These are phyloP conservation scores for Zaprionus ghesquierei DNA, from an alignment of 1,140 invertebrate species.

Conservation along the genomic window DNA sequence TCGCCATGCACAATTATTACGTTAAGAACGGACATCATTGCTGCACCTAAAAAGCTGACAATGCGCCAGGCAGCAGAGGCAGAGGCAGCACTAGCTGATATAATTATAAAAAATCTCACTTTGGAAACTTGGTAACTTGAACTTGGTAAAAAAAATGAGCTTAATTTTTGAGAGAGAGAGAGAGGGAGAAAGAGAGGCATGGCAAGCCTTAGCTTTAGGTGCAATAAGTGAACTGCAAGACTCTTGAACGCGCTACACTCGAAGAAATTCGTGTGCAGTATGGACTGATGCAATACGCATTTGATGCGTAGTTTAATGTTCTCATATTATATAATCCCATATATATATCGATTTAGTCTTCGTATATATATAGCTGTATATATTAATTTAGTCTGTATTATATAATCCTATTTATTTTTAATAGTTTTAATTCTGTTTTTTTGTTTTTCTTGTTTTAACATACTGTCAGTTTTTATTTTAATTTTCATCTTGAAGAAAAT, in stretches of 20 bases:
- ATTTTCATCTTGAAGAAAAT: not conserved
- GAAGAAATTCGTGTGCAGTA: not conserved
- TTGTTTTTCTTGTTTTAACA: not conserved
- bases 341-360: not conserved
- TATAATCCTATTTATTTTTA: not conserved
- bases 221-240: not conserved
- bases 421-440: not conserved
- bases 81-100: not conserved
- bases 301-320: not conserved
- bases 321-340: not conserved
- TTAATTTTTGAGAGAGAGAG: not conserved
- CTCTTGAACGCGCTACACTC: not conserved
- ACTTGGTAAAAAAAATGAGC: not conserved
- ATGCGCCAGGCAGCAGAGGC: not conserved
- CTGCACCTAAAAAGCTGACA: constrained; percentile 57
- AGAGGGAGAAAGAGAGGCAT: not conserved
- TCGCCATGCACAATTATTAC: constrained; percentile 74
- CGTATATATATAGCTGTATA: not conserved
- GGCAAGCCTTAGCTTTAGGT: not conserved
- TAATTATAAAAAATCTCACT: not conserved
- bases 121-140: not conserved
- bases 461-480: not conserved
- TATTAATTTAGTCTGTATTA: not conserved
- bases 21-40: constrained; percentile 71
- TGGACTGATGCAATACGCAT: not conserved